These are phyloP conservation scores for Aphaenogaster ashmeadi DNA, from an alignment of 1,140 invertebrate species.

Conservation along the genomic window DNA sequence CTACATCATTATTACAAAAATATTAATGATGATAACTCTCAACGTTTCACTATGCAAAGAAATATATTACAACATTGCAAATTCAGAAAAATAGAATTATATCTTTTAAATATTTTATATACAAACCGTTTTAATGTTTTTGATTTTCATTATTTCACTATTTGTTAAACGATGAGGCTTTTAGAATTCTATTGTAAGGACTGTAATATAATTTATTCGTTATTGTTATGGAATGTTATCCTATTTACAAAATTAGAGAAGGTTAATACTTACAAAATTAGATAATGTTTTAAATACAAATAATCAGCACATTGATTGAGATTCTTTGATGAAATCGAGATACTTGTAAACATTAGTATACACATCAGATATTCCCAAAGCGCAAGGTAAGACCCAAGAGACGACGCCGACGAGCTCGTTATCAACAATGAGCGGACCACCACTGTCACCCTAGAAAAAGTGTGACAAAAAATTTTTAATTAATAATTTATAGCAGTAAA, in stretches of 20 bases:
- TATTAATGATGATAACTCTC: background rate
- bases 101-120: background rate
- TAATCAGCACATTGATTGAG: background rate
- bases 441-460: constrained; percentile 88
- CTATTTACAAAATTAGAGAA: background rate
- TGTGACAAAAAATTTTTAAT: constrained; percentile 34
- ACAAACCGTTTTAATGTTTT: background rate
- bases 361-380: constrained; percentile 89
- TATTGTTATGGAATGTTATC: background rate
- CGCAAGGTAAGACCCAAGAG: constrained; percentile 90
- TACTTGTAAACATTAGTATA: constrained; percentile 88
- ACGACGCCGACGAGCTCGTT: constrained; percentile 88
- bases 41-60: background rate
- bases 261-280: background rate
- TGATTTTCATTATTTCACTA: background rate
- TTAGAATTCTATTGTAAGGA: background rate
- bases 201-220: background rate
- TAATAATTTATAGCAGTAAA: background rate
- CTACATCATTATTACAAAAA: background rate
- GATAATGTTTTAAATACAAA: background rate
- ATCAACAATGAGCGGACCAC: constrained; percentile 87
- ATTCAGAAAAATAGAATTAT: background rate
- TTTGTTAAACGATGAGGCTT: background rate
- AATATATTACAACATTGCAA: background rate
- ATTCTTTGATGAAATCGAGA: constrained; percentile 86